A percentile compares a stretch with the other conserved stretches of the same genome.
Evolutionary conservation across 2,888 invertebrate genomes (phyloP).

Genomic region (Megastigmus dorsalis): DNA sequence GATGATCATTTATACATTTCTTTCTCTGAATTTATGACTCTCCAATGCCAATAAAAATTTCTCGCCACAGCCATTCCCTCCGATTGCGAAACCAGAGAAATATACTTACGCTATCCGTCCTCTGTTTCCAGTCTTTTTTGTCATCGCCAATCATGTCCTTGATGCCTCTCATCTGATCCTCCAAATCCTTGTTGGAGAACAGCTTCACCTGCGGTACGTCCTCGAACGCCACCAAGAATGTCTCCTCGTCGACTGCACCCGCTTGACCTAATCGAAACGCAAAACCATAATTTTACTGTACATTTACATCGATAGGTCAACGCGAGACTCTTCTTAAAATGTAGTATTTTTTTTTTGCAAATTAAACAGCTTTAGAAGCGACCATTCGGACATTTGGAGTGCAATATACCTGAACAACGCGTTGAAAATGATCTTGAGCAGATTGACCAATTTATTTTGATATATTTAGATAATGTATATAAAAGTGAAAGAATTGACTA

Average conservation of each 20-base stretch:
- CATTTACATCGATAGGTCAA: too few species aligned
- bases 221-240: conserved; percentile 90
- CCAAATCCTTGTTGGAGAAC: conserved; percentile 88
- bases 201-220: conserved; percentile 87
- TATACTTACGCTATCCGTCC: conserved; percentile 88
- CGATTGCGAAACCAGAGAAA: background rate
- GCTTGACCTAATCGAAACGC: conserved; percentile 76
- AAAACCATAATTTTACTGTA: background rate
- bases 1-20: too few species aligned
- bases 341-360: background rate
- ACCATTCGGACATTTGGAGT: conserved; percentile 28
- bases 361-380: background rate
- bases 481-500: too few species aligned
- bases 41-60: background rate
- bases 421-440: background rate
- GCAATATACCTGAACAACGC: conserved; percentile 35
- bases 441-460: background rate
- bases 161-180: conserved; percentile 86
- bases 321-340: too few species aligned
- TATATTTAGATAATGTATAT: too few species aligned
- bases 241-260: conserved; percentile 92
- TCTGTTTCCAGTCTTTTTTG: conserved; percentile 93
- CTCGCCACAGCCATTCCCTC: background rate
- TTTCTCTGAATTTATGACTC: background rate
- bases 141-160: conserved; percentile 86